Evolutionary conservation across 92 coral and sea anemone species (phyloP), one percentile per base, ranked within the genome.

Genomic region (Actinostola sp.): DNA sequence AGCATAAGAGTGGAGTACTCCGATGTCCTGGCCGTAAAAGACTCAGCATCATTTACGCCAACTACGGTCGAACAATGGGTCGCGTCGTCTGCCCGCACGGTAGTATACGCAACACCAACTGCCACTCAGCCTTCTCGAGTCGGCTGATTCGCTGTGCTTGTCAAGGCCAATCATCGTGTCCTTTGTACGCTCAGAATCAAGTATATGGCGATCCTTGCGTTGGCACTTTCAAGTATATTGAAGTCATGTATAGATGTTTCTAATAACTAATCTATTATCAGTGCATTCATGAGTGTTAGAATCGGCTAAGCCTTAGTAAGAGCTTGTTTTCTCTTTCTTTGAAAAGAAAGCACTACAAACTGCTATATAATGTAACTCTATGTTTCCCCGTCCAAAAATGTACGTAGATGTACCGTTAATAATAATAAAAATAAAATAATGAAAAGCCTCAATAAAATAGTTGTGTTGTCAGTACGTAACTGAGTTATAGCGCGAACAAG

Each of bases 151-250:
- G 82, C 0, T 67, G 87, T 68, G 82, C 82, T 12, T 82, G 87
- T 74, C 71, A 82, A 25, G 60, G 82, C 6, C 61, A 58, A 42
- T 15, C 62, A 17, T 42, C 55, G 2, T 82, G 87, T 39, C 71
- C 42, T 35, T 74, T 82, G 58, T 78, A 64, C 28, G 77, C 87
- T 31, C 75, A 49, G 53, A 82, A 82, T 33, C 76, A 35, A 9
- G 87, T 82, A 23, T 82, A 43, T 24, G 82, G 87, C 15, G 82
- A 82, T 15, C 87, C 87, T 2, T 82, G 87, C 15, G 36, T 9
- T 2, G 75, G 81, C 1, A 82, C 87, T 5, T 75, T 36, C 58
- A 82, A 82, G 68, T 82, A 82, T 77, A 82, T 82, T 0, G 87
- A 82, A 59, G 55, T 82, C 62, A 44, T 67, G 21, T 82, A 53